Evolutionary conservation across 2,888 invertebrate species (phyloP), one percentile per base, ranked within the genome.

Genomic region (Lumbricus terrestris): DNA sequence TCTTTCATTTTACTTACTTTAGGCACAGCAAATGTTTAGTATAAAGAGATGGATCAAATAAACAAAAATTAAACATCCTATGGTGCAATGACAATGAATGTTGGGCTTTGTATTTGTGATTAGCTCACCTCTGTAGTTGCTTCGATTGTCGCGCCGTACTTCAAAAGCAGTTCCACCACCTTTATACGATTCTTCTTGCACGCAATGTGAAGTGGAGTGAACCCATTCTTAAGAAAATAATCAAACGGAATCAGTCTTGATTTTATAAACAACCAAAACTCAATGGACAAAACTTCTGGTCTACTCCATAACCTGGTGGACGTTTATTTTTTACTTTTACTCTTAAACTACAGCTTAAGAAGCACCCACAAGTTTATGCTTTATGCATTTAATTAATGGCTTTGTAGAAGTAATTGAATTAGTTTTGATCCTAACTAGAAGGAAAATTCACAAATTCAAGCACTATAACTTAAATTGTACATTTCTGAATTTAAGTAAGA

Each of bases 121-220:
- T 23, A 94, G 33, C 89, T 34, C 94, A 96, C 96, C 96, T 97
- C 97, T 69, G 97, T 97, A 33, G 97, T 97, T 88, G 97, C 96
- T 94, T 97, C 97, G 93, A 97, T 97, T 96, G 98, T 98, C 92
- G 99, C 99, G 92, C 98, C 98, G 95, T 99, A 98, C 94, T 99
- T 98, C 91, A 99, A 96, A 89, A 99, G 96, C 92, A 99, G 96
- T 95, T 99, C 99, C 69, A 99, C 99, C 82, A 99, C 96, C 92
- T 99, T 99, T 94, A 99, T 98, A 93, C 99, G 96, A 96, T 99
- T 99, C 96, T 99, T 99, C 96, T 99, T 99, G 96, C 99, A 99
- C 88, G 99, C 99, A 94, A 99, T 99, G 95, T 99, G 99, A 92
- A 99, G 96, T 0, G 99, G 99, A 2, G 99, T 99, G 95, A 99